Evolutionary conservation across 2,797 vertebrate genomes (phyloP).

Genomic region (Octomys mimax): DNA sequence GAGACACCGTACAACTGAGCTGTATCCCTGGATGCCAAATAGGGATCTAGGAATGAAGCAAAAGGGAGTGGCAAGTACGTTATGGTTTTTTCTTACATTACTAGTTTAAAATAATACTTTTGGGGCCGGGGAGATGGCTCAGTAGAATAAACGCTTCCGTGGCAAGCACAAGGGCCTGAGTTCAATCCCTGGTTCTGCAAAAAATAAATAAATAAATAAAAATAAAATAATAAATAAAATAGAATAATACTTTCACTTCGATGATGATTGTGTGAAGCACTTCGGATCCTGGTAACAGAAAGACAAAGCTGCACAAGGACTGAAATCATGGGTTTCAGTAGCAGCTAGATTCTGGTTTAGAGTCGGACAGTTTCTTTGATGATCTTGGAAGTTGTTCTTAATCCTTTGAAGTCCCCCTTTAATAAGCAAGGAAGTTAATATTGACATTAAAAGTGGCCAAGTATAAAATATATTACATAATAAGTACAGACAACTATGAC

Average conservation of each 20-base stretch:
- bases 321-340: neutral
- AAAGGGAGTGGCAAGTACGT: conserved; percentile 16
- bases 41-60: neutral
- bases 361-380: neutral
- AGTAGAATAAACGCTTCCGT: too few relatives aligned
- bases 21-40: too few relatives aligned
- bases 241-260: neutral
- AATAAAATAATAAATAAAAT: neutral
- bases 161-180: neutral
- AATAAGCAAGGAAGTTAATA: conserved; percentile 1
- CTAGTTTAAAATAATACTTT: neutral
- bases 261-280: neutral
- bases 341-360: neutral
- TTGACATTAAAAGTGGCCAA: neutral
- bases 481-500: conserved; percentile 31
- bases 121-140: too few relatives aligned
- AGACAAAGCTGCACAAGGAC: neutral
- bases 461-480: neutral
- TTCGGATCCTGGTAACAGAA: neutral
- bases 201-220: too few relatives aligned
- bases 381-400: neutral
- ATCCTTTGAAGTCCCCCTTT: neutral
- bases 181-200: too few relatives aligned
- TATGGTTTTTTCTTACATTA: neutral
- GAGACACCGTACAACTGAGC: too few relatives aligned